Evolutionary conservation across 1,140 invertebrate genomes (phyloP), one percentile per base, ranked within the genome.

Genomic region (Drosophila virilis): DNA sequence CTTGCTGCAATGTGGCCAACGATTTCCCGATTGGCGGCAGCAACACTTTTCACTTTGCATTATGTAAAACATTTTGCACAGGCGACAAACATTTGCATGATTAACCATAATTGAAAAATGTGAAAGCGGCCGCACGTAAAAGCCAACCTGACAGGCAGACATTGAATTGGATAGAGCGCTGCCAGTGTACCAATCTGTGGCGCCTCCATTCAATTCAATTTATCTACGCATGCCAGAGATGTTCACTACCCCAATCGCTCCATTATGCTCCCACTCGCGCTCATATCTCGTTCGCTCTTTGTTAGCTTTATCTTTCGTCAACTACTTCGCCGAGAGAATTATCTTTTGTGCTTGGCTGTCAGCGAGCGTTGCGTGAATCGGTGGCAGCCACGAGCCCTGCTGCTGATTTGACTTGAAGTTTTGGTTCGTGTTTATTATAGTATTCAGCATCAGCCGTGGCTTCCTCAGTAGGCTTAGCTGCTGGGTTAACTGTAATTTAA

Each of bases 21-120:
- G 51, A 37, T 32, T 32, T 8, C 62, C n/a, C 28, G 40, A 43
- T 59, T 59, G 54, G 17, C 48, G 28, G 55, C 52, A 52, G 60
- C 82, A 82, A 33, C 57, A 59, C 9, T 28, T 83, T 88, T 86
- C 83, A 89, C 79, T 89, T 88, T 86, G 83, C 83, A 86, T 86
- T 86, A 86, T 89, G 83, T 89, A 86, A 86, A 86, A 77, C 83
- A 89, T 89, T 88, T 28, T 83, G 79, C 84, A 69, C 69, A 86
- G 83, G 83, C 83, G 83, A 88, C 83, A 86, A 86, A 88, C 84
- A 86, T 86, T 86, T 86, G 84, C 83, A 86, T 86, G 83, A 86
- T 86, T 86, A 89, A 86, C 84, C 83, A 89, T 86, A 89, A 86
- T 86, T 86, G 84, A 86, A 86, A 86, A 59, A 88, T 83, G 66